Base-by-base conservation (phyloP, 2,113 vertebrate genomes). In the Corythaixoides concolor region DNA sequence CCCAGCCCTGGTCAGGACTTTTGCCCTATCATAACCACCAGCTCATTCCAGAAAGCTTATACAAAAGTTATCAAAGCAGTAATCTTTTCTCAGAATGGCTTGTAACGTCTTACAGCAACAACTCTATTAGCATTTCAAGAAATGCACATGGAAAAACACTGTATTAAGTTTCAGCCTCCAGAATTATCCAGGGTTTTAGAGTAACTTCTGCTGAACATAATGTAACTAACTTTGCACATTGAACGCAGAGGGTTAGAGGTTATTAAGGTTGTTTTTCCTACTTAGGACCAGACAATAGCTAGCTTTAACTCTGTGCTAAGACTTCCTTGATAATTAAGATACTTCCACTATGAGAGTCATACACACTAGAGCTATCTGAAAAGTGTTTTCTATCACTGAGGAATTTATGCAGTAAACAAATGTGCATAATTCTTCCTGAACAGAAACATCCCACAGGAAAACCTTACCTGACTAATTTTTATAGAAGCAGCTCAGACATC, bases 1-100 rank as follows among this genome's bases (percentile, higher is more conserved):
- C 93, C 72, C 81, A 93, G 89, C 76, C 87, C 92, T 93, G 92
- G 93, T 96, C 91, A 93, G 91, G 86, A 93, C 91, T 75, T 93
- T 97, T 97, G 96, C 91, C 87, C 77, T 88, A 72, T 78, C 23
- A 47, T 49, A 97, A 96, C 95, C 93, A 89, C 93, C 95, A 98
- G 98, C 97, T 98, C 98, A 98, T 95, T 98, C 59, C 96, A 98
- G 92, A 95, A 98, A 64, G 35, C 94, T 93, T 96, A 82, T 78
- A 95, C 97, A 97, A 92, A 97, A 98, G 97, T 93, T 97, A 88
- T 87, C 93, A 88, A 47, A 98, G 96, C 96, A 98, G 64, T 59
- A 96, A 96, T 95, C 95, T 95, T 92, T 95, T 95, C 95, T 94
- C 96, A 97, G 97, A 97, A 97, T 77, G 97, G 93, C 92, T 96